phyloP scores from a whole-genome alignment of 2,797 vertebrate genomes.

The Anableps anableps region DNA sequence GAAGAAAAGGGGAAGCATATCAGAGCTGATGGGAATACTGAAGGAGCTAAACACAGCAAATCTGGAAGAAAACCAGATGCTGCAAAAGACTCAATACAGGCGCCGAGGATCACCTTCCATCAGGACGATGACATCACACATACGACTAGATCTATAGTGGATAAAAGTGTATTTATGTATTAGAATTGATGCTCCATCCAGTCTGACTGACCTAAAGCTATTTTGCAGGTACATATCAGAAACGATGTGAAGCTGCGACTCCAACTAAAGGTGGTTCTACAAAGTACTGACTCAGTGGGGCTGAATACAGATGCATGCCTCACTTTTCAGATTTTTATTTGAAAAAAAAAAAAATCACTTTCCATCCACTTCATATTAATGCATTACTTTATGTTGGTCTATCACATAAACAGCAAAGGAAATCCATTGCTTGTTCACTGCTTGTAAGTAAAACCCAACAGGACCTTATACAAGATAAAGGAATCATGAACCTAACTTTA shows the following conservation, averaged over 20 bases:
- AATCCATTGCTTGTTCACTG: background rate
- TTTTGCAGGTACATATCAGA: background rate
- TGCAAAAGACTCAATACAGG: background rate
- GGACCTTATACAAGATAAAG: background rate
- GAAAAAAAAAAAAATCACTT: background rate
- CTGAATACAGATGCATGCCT: background rate
- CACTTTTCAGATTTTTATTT: background rate
- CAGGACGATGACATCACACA: too few relatives aligned
- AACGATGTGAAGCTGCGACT: background rate
- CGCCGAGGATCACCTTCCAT: too few relatives aligned
- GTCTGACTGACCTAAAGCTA: background rate
- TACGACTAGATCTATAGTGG: too few relatives aligned
- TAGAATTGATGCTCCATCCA: background rate
- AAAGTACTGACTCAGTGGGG: background rate
- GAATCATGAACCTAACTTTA: slow-evolving; percentile 1
- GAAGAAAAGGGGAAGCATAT: background rate
- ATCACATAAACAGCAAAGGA: too few relatives aligned
- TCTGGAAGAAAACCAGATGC: background rate
- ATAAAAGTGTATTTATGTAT: too few relatives aligned
- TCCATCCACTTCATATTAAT: background rate
- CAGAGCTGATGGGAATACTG: slow-evolving; percentile 11
- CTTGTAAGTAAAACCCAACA: background rate
- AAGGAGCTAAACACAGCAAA: background rate
- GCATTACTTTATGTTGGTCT: background rate
- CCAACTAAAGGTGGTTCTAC: too few relatives aligned